Percentiles rank a stretch among this genome's conserved stretches.
Conservation (phyloP, 2,888 invertebrate genomes). For the Troglohyphantes excavatus region DNA sequence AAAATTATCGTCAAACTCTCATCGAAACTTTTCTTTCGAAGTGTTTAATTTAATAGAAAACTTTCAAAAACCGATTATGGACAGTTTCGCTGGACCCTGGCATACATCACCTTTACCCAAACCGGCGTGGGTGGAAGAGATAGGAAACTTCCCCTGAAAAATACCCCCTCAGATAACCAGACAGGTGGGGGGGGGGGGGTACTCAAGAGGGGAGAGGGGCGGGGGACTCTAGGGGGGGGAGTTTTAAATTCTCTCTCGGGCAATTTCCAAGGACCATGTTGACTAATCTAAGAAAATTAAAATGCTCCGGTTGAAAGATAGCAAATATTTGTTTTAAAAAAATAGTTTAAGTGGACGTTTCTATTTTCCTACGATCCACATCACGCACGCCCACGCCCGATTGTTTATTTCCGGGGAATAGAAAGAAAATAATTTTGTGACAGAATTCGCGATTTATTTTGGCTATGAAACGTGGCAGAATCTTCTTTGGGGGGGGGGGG, state of each 20-base stretch:
- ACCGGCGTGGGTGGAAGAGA: neutral
- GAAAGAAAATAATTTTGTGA: conserved; percentile 10
- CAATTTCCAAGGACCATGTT: no score
- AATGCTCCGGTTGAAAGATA: no score
- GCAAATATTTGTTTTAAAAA: conserved; percentile 2
- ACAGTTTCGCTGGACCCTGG: neutral
- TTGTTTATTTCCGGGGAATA: conserved; percentile 11
- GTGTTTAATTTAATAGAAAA: no score
- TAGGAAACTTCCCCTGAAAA: neutral
- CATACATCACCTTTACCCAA: neutral
- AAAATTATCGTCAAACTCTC: no score
- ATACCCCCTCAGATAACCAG: neutral
- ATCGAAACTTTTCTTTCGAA: no score
- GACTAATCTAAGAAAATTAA: no score
- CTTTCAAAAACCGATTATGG: no score
- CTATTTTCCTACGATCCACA: conserved; percentile 1
- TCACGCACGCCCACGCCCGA: neutral
- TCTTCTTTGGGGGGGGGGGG: neutral
- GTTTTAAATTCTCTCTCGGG: neutral
- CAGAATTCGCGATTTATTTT: conserved; percentile 58
- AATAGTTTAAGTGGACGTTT: neutral
- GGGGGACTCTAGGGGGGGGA: neutral
- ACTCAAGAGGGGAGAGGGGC: no score
- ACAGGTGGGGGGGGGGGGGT: neutral
- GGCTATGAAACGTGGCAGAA: neutral